A percentile compares a stretch with the other conserved stretches of the same genome.
phyloP scores from a whole-genome alignment of 1,140 invertebrate genomes.

The Platyscapa corneri region DNA sequence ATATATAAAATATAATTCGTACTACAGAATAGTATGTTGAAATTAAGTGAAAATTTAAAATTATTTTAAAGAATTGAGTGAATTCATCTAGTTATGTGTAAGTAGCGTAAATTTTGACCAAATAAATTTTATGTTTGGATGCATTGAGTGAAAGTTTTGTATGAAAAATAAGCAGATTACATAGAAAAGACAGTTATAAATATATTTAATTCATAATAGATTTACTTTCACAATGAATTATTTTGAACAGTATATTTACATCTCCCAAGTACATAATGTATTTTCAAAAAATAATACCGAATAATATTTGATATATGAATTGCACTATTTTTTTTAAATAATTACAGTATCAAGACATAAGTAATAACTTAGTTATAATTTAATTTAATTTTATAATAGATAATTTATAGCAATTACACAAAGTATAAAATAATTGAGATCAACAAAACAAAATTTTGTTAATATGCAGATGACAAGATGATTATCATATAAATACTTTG shows the following conservation, averaged over 20 bases:
- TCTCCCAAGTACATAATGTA: background rate
- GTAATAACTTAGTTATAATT: no score
- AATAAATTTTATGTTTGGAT: slow-evolving; percentile 38
- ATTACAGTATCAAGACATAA: no score
- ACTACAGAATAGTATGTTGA: no score
- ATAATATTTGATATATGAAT: background rate
- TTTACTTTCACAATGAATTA: slow-evolving; percentile 1
- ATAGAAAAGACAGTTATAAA: slow-evolving; percentile 23
- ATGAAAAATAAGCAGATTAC: background rate
- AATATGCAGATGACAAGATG: background rate
- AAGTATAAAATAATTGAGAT: no score
- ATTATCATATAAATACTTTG: background rate
- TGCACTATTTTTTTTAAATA: background rate
- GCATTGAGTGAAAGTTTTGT: slow-evolving; percentile 44
- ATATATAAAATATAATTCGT: no score
- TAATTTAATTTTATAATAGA: no score
- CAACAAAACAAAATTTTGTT: no score
- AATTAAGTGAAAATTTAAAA: no score
- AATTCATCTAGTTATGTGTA: background rate
- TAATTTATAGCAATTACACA: background rate
- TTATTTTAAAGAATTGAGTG: background rate
- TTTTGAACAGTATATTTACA: background rate
- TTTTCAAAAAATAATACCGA: no score
- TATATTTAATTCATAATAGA: background rate
- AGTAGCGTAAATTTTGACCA: slow-evolving; percentile 16